Evolutionary conservation across 2,888 invertebrate species (phyloP).

Genomic region (Lasiommata megera): DNA sequence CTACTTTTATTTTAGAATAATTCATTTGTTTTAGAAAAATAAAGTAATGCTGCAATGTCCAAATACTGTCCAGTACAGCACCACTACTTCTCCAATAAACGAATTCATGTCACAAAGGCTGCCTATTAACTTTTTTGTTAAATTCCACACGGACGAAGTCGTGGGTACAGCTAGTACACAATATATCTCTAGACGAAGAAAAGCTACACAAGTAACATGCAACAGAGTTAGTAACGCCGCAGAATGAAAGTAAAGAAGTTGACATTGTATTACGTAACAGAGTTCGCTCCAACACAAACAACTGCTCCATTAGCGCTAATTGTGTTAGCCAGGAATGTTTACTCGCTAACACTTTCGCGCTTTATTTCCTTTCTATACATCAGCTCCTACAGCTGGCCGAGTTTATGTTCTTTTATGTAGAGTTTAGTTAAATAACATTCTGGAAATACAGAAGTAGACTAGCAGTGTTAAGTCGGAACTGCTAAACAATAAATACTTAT

Average conservation of each 20-base stretch:
- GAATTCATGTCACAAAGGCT: background rate
- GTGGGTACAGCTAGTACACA: too few species aligned
- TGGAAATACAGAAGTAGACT: too few species aligned
- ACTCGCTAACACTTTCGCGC: slow-evolving; percentile 11
- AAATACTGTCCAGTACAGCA: too few species aligned
- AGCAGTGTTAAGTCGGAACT: too few species aligned
- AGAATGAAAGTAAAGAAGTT: slow-evolving; percentile 22
- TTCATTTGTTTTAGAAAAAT: too few species aligned
- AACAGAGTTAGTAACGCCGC: slow-evolving; percentile 10
- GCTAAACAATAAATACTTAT: too few species aligned
- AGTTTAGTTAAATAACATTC: background rate
- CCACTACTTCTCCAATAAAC: too few species aligned
- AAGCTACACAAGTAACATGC: background rate
- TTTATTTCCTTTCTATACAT: slow-evolving; percentile 18
- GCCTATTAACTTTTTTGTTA: too few species aligned
- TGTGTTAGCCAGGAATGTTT: slow-evolving; percentile 45
- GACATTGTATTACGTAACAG: slow-evolving; percentile 29
- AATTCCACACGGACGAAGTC: too few species aligned
- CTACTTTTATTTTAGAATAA: too few species aligned
- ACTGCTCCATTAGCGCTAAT: slow-evolving; percentile 60
- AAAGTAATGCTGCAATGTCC: too few species aligned
- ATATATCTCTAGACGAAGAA: background rate
- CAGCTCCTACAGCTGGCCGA: slow-evolving; percentile 7
- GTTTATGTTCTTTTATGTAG: background rate
- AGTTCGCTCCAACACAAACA: slow-evolving; percentile 44